These are phyloP conservation scores for Troides helena DNA, from an alignment of 2,888 invertebrate genomes.

Conservation along the genomic window DNA sequence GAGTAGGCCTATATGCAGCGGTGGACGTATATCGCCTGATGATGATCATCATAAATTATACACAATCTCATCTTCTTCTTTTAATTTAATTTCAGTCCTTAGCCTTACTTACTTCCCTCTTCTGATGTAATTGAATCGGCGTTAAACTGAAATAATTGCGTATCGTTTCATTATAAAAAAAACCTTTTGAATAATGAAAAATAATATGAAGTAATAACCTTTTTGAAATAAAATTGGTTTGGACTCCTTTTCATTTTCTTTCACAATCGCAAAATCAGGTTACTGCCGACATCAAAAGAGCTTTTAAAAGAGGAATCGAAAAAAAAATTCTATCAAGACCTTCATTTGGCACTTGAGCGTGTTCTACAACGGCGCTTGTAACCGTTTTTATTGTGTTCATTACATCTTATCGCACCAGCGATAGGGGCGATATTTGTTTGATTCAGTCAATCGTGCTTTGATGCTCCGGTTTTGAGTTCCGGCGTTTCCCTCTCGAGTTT, in stretches of 20 bases:
- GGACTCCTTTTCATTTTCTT: slow-evolving; percentile 30
- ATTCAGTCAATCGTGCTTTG: slow-evolving; percentile 29
- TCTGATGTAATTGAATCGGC: neutral
- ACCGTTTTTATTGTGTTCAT: slow-evolving; percentile 41
- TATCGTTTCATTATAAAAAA: neutral
- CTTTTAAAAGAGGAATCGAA: slow-evolving; percentile 49
- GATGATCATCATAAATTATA: too few relatives aligned
- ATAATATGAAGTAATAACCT: neutral
- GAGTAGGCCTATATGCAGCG: too few relatives aligned
- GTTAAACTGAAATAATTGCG: neutral
- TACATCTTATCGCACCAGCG: slow-evolving; percentile 34
- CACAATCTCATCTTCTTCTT: too few relatives aligned
- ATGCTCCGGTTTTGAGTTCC: slow-evolving; percentile 41
- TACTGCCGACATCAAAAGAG: slow-evolving; percentile 49
- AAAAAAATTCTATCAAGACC: slow-evolving; percentile 61
- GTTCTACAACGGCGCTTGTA: slow-evolving; percentile 14
- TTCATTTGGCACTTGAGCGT: slow-evolving; percentile 49
- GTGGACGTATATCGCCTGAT: too few relatives aligned
- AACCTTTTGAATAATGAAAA: neutral
- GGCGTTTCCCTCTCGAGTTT: slow-evolving; percentile 48
- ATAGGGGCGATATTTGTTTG: slow-evolving; percentile 36
- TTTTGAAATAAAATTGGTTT: neutral
- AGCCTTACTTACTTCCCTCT: neutral
- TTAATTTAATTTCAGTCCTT: too few relatives aligned
- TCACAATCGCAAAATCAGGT: slow-evolving; percentile 47